Conservation (phyloP, 53 echinoderm and acorn worm genomes). For the Crossaster papposus region DNA sequence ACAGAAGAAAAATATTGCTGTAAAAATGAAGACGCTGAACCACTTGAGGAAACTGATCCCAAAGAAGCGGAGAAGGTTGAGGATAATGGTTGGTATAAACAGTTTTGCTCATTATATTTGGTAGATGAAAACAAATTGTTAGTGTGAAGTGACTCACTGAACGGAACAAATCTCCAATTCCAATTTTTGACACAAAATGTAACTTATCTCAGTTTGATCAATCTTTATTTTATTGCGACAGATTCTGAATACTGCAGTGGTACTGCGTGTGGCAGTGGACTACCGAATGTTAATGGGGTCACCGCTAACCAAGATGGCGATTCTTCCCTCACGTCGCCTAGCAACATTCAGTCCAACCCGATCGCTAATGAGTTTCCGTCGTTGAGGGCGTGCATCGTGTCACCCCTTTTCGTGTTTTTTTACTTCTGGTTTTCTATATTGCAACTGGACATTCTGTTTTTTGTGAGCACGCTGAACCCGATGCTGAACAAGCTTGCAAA, state of each 20-base stretch:
- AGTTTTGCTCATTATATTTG: not conserved
- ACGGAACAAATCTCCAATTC: no score
- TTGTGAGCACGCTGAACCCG: conserved; percentile 77
- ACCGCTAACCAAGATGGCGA: not conserved
- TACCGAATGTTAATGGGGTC: not conserved
- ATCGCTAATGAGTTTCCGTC: conserved; percentile 63
- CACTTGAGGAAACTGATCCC: not conserved
- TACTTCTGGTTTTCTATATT: conserved; percentile 78
- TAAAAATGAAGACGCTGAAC: not conserved
- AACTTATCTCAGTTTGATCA: not conserved
- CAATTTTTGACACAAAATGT: no score
- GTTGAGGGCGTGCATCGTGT: conserved; percentile 67
- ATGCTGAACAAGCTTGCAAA: conserved; percentile 71
- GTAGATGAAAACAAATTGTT: no score
- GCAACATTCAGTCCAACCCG: conserved; percentile 32
- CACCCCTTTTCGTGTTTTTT: conserved; percentile 65
- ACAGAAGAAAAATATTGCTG: not conserved
- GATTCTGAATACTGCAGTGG: not conserved
- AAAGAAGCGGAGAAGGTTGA: not conserved
- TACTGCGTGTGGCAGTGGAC: not conserved
- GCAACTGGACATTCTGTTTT: conserved; percentile 74
- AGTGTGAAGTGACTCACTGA: no score
- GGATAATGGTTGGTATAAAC: not conserved
- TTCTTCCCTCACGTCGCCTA: conserved; percentile 12
- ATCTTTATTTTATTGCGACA: not conserved